These are phyloP conservation scores for Hemitrygon akajei DNA, from an alignment of 2,797 vertebrate species.

Conservation along the genomic window DNA sequence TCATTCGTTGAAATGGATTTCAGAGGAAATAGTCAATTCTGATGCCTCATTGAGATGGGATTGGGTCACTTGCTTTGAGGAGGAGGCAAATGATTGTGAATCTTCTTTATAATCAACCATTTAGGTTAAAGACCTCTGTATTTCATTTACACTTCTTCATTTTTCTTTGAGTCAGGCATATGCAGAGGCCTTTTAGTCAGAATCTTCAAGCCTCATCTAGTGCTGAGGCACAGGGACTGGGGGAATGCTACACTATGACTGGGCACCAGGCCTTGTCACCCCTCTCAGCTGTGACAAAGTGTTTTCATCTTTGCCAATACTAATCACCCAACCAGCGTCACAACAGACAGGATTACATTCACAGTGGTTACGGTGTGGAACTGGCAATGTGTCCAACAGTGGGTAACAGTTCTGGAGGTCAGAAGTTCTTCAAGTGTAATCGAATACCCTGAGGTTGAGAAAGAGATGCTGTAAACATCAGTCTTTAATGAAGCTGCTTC, in stretches of 20 bases:
- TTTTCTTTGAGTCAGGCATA: not conserved
- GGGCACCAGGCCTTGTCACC: not conserved
- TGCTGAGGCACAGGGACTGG: not conserved
- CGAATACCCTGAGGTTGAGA: not conserved
- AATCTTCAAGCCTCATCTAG: not conserved
- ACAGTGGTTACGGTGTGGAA: not conserved
- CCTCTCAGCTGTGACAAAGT: not conserved
- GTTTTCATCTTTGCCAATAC: not conserved
- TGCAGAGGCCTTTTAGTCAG: not conserved
- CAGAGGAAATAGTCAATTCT: slow-evolving; percentile 7
- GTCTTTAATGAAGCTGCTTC: not conserved
- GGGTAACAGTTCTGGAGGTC: not conserved
- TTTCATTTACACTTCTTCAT: not conserved
- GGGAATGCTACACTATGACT: not conserved
- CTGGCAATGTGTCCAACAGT: not conserved
- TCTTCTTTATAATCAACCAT: not conserved
- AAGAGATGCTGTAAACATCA: not conserved
- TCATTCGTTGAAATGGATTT: slow-evolving; percentile 8
- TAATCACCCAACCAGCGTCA: not conserved
- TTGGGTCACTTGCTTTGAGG: too few relatives aligned
- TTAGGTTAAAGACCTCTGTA: not conserved
- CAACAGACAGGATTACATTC: not conserved
- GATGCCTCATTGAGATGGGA: not conserved
- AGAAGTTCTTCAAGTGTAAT: not conserved
- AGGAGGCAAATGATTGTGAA: not conserved